Evolutionary conservation across 64 coral and sea anemone genomes (phyloP), one percentile per base, ranked within the genome.

Genomic region (Actinia tenebrosa): DNA sequence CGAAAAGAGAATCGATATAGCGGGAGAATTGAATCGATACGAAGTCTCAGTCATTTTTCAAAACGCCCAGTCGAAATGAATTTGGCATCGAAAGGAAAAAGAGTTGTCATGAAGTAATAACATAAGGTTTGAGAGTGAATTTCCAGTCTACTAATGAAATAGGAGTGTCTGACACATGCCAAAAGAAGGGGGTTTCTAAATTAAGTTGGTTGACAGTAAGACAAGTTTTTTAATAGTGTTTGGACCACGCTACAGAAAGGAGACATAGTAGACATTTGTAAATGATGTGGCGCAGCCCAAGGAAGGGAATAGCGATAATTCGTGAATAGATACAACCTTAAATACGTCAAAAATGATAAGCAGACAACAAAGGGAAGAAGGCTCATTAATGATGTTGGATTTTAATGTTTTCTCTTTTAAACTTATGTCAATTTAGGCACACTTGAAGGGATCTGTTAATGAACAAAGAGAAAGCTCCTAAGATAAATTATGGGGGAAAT

Each of bases 301-400:
- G 69, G 69, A 75, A 75, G 27, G 26, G 6, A 9, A 27, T 14
- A 14, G 25, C 22, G 22, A 27, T 27, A 37, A 13, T 75, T 27
- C 11, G 13, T 75, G 69, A 75, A 75, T 75, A 75, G 69, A 75
- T 75, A 75, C 69, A 43, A 75, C 2, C 26, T 75, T 75, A 75
- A 75, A 75, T 75, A 66, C 69, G n/a, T 75, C 69, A 75, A 30
- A 75, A 75, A 75, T 14, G 69, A 75, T 26, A 75, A 42, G 25
- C 26, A 75, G 69, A 75, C 69, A 75, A 30, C 69, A 75, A 75
- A 75, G 69, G 26, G 10, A 75, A 75, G 69, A 26, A 43, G 69
- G 69, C n/a, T 75, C 20, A 3, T 30, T 75, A 75, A 75, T 75
- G 69, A 75, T n/a, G n/a, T 30, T 30, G 69, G 14, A 14, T 75